A percentile compares a stretch with the other conserved stretches of the same genome.
Conservation (phyloP, 1,140 invertebrate genomes). For the Chionoecetes opilio region DNA sequence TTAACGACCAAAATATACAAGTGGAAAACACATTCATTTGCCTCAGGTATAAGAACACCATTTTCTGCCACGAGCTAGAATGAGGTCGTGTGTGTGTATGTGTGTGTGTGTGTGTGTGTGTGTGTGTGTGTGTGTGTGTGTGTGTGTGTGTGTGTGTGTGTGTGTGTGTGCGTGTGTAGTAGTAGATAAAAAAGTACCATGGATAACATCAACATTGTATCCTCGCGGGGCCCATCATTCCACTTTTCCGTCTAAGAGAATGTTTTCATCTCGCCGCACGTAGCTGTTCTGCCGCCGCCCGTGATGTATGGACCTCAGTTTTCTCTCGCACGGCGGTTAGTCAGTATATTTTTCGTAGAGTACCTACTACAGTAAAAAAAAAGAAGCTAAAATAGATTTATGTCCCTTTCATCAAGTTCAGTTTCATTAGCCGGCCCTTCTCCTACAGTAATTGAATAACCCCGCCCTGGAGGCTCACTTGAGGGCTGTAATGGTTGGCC, state of each 20-base stretch:
- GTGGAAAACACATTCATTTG: slow-evolving; percentile 2
- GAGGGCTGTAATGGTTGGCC: too few relatives aligned
- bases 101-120: slow-evolving; percentile 25
- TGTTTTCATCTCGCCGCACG: neutral
- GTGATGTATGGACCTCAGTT: neutral
- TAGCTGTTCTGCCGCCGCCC: neutral
- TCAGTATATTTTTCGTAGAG: too few relatives aligned
- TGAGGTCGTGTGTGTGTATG: neutral
- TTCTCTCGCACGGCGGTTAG: too few relatives aligned
- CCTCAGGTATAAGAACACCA: neutral
- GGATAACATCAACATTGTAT: neutral
- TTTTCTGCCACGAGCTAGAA: neutral
- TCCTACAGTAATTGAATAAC: too few relatives aligned
- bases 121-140: slow-evolving; percentile 18
- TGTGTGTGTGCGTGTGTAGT: neutral
- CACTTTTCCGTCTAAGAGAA: neutral
- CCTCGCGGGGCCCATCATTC: neutral
- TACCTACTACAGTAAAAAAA: too few relatives aligned
- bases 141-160: slow-evolving; percentile 27
- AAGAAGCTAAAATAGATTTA: too few relatives aligned
- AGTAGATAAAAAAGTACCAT: too few relatives aligned
- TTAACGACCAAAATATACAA: neutral
- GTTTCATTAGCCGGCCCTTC: too few relatives aligned
- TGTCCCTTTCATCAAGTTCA: too few relatives aligned
- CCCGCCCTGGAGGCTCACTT: too few relatives aligned